phyloP scores from a whole-genome alignment of 2,113 vertebrate species.

The Anser cygnoides region DNA sequence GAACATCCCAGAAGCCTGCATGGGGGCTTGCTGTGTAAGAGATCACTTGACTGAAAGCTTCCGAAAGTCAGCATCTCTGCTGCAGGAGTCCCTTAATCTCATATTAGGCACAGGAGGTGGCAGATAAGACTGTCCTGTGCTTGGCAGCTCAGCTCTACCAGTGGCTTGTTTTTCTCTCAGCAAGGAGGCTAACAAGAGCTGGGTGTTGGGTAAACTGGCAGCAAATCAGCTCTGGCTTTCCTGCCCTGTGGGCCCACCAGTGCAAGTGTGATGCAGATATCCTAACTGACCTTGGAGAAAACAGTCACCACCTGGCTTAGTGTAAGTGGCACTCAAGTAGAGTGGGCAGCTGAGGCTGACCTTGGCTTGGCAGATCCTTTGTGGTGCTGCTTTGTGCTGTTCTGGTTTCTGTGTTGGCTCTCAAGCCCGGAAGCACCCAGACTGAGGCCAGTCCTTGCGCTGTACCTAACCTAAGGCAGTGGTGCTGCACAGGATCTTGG shows the following conservation, averaged over 20 bases:
- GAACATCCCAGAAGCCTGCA: background rate
- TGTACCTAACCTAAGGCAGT: too few relatives aligned
- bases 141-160: background rate
- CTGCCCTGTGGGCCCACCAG: background rate
- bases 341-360: background rate
- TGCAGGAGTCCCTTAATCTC: background rate
- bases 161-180: background rate
- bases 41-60: background rate
- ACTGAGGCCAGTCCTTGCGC: rapidly evolving
- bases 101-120: background rate
- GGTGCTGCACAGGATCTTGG: background rate
- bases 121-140: too few relatives aligned
- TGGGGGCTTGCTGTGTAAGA: background rate
- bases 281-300: background rate
- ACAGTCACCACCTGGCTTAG: background rate
- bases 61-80: background rate
- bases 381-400: background rate
- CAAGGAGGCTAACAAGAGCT: background rate
- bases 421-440: rapidly evolving
- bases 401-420: background rate
- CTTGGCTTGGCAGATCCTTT: background rate
- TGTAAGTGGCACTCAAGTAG: background rate
- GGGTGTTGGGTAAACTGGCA: background rate
- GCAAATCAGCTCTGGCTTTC: background rate
- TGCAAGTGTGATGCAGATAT: background rate